phyloP scores from a whole-genome alignment of 1,140 invertebrate genomes.

The Archivesica marissinica region DNA sequence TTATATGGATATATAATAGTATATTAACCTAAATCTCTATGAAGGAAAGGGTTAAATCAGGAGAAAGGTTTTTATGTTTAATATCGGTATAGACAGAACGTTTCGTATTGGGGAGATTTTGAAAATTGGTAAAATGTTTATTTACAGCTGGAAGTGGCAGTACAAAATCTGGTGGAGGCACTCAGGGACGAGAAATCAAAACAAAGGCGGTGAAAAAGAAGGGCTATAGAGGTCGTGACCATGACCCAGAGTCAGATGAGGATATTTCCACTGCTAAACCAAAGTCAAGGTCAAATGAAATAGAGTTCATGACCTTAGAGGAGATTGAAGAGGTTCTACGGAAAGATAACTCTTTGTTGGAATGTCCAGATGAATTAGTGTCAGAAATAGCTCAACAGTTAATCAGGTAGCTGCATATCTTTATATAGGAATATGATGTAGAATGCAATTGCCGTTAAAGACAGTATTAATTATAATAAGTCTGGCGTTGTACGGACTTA shows the following conservation, averaged over 20 bases:
- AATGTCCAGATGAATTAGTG: slow-evolving; percentile 84
- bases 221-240: slow-evolving; percentile 85
- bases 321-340: slow-evolving; percentile 89
- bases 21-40: too few species aligned
- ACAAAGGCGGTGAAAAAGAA: slow-evolving; percentile 95
- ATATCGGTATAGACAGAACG: too few species aligned
- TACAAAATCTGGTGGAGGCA: slow-evolving; percentile 87
- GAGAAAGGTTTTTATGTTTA: too few species aligned
- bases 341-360: slow-evolving; percentile 85
- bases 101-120: too few species aligned
- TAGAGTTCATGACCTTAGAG: slow-evolving; percentile 88
- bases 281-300: slow-evolving; percentile 80
- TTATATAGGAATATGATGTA: too few species aligned
- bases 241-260: slow-evolving; percentile 82
- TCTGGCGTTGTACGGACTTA: too few species aligned
- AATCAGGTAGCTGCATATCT: slow-evolving; percentile 68
- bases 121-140: too few species aligned
- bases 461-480: too few species aligned
- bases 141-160: slow-evolving; percentile 59
- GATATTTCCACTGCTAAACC: slow-evolving; percentile 51
- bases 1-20: too few species aligned
- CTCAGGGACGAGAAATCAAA: slow-evolving; percentile 97
- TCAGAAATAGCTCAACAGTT: slow-evolving; percentile 83
- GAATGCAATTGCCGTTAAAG: too few species aligned
- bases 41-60: too few species aligned